phyloP scores from a whole-genome alignment of 2,888 invertebrate species.

The Galerucella nymphaeae region DNA sequence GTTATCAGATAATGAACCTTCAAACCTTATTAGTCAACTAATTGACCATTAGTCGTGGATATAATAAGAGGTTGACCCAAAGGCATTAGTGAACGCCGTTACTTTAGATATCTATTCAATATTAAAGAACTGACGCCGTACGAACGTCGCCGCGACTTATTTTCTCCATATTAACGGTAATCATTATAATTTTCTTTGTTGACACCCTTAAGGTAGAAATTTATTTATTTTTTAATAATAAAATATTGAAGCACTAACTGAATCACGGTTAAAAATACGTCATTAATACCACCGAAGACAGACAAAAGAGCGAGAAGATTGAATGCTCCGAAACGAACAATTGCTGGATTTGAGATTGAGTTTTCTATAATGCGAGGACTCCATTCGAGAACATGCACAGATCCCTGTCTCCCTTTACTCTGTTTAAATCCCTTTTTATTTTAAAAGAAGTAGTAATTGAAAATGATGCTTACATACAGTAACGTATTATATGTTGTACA shows the following conservation, averaged over 20 bases:
- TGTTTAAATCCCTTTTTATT: constrained; percentile 58
- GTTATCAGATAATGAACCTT: constrained; percentile 12
- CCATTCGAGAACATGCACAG: constrained; percentile 61
- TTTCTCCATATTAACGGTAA: not conserved
- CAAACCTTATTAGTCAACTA: constrained; percentile 30
- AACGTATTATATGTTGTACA: constrained; percentile 5
- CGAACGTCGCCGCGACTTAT: not conserved
- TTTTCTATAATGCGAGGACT: constrained; percentile 61
- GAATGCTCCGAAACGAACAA: constrained; percentile 57
- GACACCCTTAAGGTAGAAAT: not conserved
- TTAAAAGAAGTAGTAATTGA: constrained; percentile 63
- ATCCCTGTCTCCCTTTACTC: constrained; percentile 42
- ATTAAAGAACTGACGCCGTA: not conserved
- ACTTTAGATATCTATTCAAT: not conserved
- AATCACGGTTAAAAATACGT: constrained; percentile 21
- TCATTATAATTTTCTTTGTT: not conserved
- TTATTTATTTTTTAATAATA: no score
- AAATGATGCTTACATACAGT: constrained; percentile 56
- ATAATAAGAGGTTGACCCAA: constrained; percentile 6
- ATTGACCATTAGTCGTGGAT: constrained; percentile 36
- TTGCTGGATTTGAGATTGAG: constrained; percentile 63
- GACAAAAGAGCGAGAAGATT: constrained; percentile 50
- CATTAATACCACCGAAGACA: constrained; percentile 50
- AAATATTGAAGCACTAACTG: not conserved
- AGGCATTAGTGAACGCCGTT: constrained; percentile 2